A percentile compares a stretch with the other conserved stretches of the same genome.
phyloP scores from a whole-genome alignment of 2,113 vertebrate species.

The Podocnemis expansa region DNA sequence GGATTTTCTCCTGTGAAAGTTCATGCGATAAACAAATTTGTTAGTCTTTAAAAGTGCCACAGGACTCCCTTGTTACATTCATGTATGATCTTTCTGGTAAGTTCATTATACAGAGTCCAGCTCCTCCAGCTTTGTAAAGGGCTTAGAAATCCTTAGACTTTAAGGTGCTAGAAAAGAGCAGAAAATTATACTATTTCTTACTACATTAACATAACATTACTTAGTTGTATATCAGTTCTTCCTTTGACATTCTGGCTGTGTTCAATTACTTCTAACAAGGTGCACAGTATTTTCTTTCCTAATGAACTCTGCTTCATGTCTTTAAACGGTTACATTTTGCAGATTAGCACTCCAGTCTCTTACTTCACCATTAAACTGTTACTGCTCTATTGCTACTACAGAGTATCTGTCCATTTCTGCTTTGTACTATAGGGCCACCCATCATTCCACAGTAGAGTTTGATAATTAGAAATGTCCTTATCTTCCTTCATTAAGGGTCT shows the following conservation, averaged over 20 bases:
- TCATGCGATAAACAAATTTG: no score
- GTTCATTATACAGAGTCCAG: rapidly evolving
- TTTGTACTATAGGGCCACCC: background rate
- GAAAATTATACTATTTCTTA: background rate
- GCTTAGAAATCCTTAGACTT: background rate
- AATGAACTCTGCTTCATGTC: background rate
- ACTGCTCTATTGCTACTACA: background rate
- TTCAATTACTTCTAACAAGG: background rate
- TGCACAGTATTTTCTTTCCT: background rate
- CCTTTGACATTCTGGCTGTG: background rate
- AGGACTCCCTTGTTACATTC: no score
- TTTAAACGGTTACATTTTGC: background rate
- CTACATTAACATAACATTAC: background rate
- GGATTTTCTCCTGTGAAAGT: no score
- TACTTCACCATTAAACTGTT: background rate
- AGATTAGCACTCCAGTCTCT: background rate
- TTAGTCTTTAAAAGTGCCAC: no score
- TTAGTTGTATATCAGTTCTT: background rate
- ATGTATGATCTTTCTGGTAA: background rate
- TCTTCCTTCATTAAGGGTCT: background rate
- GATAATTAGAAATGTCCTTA: background rate
- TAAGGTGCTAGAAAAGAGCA: background rate
- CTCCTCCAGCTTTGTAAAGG: background rate
- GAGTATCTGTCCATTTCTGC: background rate
- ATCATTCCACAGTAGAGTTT: background rate